Conservation (phyloP, 2,113 vertebrate species). For the Trachemys scripta region DNA sequence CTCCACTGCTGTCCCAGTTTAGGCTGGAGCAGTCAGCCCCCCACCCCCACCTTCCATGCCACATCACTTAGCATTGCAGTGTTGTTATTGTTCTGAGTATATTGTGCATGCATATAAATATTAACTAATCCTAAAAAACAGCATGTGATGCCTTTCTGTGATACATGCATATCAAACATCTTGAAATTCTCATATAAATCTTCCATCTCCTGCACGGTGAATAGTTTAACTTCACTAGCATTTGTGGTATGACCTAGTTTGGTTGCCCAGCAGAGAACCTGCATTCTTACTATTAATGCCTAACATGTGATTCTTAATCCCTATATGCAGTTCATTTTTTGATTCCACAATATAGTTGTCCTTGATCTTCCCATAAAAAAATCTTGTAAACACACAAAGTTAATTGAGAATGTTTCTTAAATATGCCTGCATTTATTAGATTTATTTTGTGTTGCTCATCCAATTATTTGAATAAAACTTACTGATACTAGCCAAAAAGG, state of each 20-base stretch:
- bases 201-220: neutral
- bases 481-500: neutral
- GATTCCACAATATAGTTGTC: neutral
- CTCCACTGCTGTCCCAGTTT: too few species aligned
- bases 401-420: neutral
- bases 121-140: neutral
- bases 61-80: neutral
- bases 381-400: neutral
- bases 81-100: neutral
- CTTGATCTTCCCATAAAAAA: neutral
- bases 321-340: neutral
- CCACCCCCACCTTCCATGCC: too few species aligned
- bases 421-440: neutral
- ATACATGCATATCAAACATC: neutral
- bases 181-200: neutral
- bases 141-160: neutral
- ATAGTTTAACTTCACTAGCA: neutral
- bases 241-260: neutral
- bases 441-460: neutral
- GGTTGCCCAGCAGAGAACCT: neutral
- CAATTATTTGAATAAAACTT: neutral
- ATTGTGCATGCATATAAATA: accelerated
- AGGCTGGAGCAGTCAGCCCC: too few species aligned
- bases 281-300: neutral
- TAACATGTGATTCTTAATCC: neutral